Percentiles rank a stretch among this genome's conserved stretches.
Conservation (phyloP, 2,113 vertebrate genomes). For the Oryzias celebensis region DNA sequence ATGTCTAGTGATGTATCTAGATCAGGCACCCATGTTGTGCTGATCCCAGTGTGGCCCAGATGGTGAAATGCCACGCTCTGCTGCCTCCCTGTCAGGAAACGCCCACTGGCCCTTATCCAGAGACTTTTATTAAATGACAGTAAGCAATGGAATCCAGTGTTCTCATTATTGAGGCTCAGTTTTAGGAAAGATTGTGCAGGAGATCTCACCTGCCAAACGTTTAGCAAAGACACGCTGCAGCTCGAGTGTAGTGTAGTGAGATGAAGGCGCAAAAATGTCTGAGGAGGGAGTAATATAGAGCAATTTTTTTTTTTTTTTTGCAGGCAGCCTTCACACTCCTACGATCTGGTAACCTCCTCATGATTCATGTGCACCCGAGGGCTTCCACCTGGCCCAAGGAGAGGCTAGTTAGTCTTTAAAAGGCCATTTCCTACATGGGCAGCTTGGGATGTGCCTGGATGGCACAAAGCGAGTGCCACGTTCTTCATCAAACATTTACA, state of each 20-base stretch:
- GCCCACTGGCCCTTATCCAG: constrained; percentile 32
- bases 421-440: constrained; percentile 45
- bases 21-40: constrained; percentile 56
- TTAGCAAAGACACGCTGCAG: constrained; percentile 25
- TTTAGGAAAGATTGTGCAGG: constrained; percentile 27
- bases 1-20: constrained; percentile 63
- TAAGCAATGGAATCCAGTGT: constrained; percentile 31
- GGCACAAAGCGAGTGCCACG: constrained; percentile 40
- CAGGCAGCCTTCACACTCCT: constrained; percentile 13
- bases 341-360: constrained; percentile 30
- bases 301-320: neutral
- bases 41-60: constrained; percentile 61
- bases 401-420: constrained; percentile 35
- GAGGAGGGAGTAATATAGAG: constrained; percentile 13
- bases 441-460: constrained; percentile 17
- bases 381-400: constrained; percentile 54
- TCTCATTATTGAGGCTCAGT: constrained; percentile 11
- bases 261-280: neutral
- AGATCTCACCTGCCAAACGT: constrained; percentile 52
- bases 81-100: constrained; percentile 33
- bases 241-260: constrained; percentile 4
- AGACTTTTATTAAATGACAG: constrained; percentile 59
- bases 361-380: constrained; percentile 42
- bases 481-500: constrained; percentile 67
- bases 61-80: constrained; percentile 53